Base-by-base conservation (phyloP, 2,888 invertebrate genomes). In the Pristionchus exspectatus region DNA sequence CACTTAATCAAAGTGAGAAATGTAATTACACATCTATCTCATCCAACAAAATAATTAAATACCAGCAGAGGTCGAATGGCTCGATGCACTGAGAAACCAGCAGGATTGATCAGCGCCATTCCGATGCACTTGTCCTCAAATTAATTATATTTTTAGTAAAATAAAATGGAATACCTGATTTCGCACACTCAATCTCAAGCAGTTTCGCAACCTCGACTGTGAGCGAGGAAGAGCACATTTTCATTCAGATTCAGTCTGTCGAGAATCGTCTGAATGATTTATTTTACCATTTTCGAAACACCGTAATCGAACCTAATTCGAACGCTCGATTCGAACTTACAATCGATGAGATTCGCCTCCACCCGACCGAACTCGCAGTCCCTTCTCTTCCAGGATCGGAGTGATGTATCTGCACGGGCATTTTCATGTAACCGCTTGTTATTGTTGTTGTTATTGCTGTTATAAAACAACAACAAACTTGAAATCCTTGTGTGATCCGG, bases 401-500 rank as follows among this genome's bases (percentile, higher is more conserved):
- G 77, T 77, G 77, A 77, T 77, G 77, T 77, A 77, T 18, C 72
- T 72, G 33, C 72, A 69, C 2, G 24, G 44, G 54, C 18, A 21
- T 18, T 18, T 14, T 21, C 56, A 50, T 50, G 44, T 9, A 50
- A 50, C 44, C 44, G 3, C 44, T 12, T 50, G 44, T 50, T 50
- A 50, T 50, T 50, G 44, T 50, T 50, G 44, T 50, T 50, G 9
- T 50, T 9, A 50, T 50, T 50, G 21, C 3, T 12, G 9, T 16
- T 21, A 56, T 18, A 56, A 21, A 56, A 56, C 18, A 56, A 56
- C 21, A 89, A 92, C 89, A 74, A 92, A 92, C 83, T 93, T 93
- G 88, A 92, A 93, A 87, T 92, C 92, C 33, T 92, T 92, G 88
- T 93, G 92, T 56, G 93, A 93, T n/a, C 93, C 93, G 4, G 92